Conservation (phyloP, 2,888 invertebrate species). For the Diarsia rubi region DNA sequence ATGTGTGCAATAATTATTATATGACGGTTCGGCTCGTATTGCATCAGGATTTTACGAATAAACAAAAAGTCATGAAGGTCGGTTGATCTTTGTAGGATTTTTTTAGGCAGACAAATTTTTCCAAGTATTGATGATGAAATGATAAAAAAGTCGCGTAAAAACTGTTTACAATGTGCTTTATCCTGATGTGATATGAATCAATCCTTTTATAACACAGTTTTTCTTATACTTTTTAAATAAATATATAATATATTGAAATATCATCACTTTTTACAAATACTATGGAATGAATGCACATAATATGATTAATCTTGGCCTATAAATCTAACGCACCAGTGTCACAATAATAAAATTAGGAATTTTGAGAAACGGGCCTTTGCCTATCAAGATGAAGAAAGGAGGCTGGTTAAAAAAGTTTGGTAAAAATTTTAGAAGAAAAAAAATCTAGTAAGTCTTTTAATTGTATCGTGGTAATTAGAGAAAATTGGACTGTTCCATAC, state of each 20-base stretch:
- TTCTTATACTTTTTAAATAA: conserved; percentile 57
- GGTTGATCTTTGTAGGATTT: not conserved
- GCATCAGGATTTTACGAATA: not conserved
- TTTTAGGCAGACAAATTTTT: not conserved
- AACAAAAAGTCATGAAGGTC: not conserved
- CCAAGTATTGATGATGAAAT: not conserved
- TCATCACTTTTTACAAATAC: conserved; percentile 59
- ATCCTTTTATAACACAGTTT: conserved; percentile 48
- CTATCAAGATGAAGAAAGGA: conserved; percentile 42
- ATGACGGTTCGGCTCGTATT: conserved; percentile 25
- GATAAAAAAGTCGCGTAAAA: not conserved
- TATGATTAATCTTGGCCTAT: conserved; percentile 58
- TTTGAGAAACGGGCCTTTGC: conserved; percentile 37
- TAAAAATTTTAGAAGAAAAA: conserved; percentile 23
- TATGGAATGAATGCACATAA: conserved; percentile 63
- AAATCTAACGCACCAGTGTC: conserved; percentile 62
- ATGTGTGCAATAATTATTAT: conserved; percentile 65
- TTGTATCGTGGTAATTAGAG: conserved; percentile 35
- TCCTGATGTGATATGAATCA: conserved; percentile 29
- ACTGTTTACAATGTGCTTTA: not conserved
- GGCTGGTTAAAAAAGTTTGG: conserved; percentile 12
- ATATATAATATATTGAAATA: conserved; percentile 53
- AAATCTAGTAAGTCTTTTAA: conserved; percentile 22
- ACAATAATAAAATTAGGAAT: conserved; percentile 62
- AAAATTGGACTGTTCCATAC: conserved; percentile 39